A percentile compares a stretch with the other conserved stretches of the same genome.
phyloP scores from a whole-genome alignment of 2,888 invertebrate genomes.

The Periphyllus acericola region DNA sequence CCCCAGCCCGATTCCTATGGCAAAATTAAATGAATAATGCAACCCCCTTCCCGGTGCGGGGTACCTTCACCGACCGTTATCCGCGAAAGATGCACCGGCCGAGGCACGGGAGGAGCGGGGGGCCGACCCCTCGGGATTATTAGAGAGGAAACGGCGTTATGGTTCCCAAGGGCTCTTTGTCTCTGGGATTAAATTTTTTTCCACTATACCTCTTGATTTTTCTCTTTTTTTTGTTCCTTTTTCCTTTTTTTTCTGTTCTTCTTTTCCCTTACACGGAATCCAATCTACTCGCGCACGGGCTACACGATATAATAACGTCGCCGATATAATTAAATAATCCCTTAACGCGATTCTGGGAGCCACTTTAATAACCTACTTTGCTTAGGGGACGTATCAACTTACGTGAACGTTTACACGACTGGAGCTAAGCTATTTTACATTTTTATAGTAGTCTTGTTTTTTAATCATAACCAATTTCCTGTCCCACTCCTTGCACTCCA shows the following conservation, averaged over 20 bases:
- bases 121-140: slow-evolving; percentile 57
- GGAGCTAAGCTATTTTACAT: slow-evolving; percentile 49
- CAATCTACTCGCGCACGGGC: slow-evolving; percentile 54
- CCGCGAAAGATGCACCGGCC: background rate
- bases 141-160: slow-evolving; percentile 60
- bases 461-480: slow-evolving; percentile 60
- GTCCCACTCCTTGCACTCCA: background rate
- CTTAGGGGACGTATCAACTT: slow-evolving; percentile 57
- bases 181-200: slow-evolving; percentile 62
- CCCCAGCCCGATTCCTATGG: slow-evolving; percentile 39
- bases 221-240: slow-evolving; percentile 37
- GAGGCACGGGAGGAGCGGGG: background rate
- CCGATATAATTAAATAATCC: slow-evolving; percentile 62
- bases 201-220: slow-evolving; percentile 56
- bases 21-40: slow-evolving; percentile 62
- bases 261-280: slow-evolving; percentile 30
- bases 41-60: background rate
- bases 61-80: background rate
- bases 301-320: slow-evolving; percentile 58
- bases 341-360: slow-evolving; percentile 59
- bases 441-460: slow-evolving; percentile 57
- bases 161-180: slow-evolving; percentile 63
- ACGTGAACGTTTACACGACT: slow-evolving; percentile 41
- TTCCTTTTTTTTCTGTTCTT: slow-evolving; percentile 12
- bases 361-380: slow-evolving; percentile 57